Conservation (phyloP, 2,888 invertebrate genomes). For the Dyspetes luteomarginatus region DNA sequence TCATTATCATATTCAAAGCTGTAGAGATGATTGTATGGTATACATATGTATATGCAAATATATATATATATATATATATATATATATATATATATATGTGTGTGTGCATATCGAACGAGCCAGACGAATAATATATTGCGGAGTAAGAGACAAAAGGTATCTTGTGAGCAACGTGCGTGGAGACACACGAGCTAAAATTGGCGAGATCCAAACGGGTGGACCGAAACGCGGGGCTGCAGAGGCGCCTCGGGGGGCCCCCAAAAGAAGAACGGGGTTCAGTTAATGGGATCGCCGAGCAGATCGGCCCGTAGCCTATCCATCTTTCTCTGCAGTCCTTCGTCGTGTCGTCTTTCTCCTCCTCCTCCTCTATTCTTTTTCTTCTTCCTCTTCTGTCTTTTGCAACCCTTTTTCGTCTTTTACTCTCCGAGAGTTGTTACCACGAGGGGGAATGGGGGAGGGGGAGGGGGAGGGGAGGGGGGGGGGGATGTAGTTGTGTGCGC, state of each 20-base stretch:
- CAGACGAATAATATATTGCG: slow-evolving; percentile 41
- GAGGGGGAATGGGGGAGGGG: slow-evolving; percentile 11
- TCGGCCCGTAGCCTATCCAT: slow-evolving; percentile 57
- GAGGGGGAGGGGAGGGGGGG: slow-evolving; percentile 39
- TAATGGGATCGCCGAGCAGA: slow-evolving; percentile 76
- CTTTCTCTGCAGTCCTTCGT: slow-evolving; percentile 52
- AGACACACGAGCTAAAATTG: slow-evolving; percentile 53
- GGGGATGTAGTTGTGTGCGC: slow-evolving; percentile 39
- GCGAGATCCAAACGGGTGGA: slow-evolving; percentile 48
- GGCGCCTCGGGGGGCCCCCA: slow-evolving; percentile 64
- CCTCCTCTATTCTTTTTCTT: slow-evolving; percentile 26
- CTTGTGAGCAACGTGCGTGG: slow-evolving; percentile 39
- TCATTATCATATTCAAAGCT: slow-evolving; percentile 33
- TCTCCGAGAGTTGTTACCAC: slow-evolving; percentile 62
- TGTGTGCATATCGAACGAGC: neutral
- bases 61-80: neutral
- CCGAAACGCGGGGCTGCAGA: slow-evolving; percentile 67
- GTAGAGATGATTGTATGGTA: neutral
- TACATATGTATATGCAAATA: neutral
- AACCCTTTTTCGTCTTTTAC: slow-evolving; percentile 63
- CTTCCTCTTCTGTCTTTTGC: slow-evolving; percentile 64
- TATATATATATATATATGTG: neutral
- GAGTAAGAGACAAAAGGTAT: slow-evolving; percentile 44
- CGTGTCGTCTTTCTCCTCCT: slow-evolving; percentile 54
- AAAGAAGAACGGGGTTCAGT: slow-evolving; percentile 70